These are phyloP conservation scores for Lycophotia porphyrea DNA, from an alignment of 2,888 invertebrate genomes.

Conservation along the genomic window DNA sequence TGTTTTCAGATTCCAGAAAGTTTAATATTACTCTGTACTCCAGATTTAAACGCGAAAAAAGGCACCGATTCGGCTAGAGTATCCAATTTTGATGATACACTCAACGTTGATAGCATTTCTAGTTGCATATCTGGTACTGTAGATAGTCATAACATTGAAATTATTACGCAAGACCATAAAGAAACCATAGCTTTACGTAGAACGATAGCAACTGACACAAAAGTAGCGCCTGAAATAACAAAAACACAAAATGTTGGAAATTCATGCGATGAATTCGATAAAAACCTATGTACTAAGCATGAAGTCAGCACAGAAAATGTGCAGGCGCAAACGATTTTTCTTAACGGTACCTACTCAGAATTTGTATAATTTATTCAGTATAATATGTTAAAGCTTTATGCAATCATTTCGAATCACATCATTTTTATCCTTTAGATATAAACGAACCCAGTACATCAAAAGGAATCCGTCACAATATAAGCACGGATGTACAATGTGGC, in stretches of 20 bases:
- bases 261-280: conserved; percentile 71
- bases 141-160: conserved; percentile 77
- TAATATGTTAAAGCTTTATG: neutral
- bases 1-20: conserved; percentile 80
- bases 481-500: conserved; percentile 85
- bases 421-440: conserved; percentile 76
- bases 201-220: conserved; percentile 77
- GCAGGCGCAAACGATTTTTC: conserved; percentile 80
- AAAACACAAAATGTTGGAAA: conserved; percentile 52
- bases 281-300: conserved; percentile 68
- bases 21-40: conserved; percentile 76
- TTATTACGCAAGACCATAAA: conserved; percentile 76
- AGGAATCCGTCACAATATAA: conserved; percentile 81
- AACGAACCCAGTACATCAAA: conserved; percentile 88
- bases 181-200: conserved; percentile 79
- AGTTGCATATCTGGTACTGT: conserved; percentile 72
- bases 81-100: conserved; percentile 2
- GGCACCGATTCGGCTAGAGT: conserved; percentile 21
- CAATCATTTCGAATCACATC: neutral
- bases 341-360: conserved; percentile 79
- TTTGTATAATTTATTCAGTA: conserved; percentile 4
- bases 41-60: conserved; percentile 65
- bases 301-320: conserved; percentile 71
- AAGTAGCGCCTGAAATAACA: conserved; percentile 58
- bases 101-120: conserved; percentile 26